Evolutionary conservation across 2,888 invertebrate genomes (phyloP).

Genomic region (Drosophila phalerata): DNA sequence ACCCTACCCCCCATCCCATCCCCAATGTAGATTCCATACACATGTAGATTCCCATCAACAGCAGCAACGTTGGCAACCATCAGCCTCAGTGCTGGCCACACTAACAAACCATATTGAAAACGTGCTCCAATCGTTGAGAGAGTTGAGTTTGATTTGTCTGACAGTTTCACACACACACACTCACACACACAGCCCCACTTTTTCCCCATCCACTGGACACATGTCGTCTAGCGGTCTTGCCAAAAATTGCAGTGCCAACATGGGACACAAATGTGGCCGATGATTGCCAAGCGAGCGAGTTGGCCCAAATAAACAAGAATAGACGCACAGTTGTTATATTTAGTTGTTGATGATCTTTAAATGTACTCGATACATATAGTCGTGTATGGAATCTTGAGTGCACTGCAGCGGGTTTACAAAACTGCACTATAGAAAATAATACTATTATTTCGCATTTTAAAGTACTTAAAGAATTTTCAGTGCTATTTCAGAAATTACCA

Average conservation of each 20-base stretch:
- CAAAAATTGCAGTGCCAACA: slow-evolving; percentile 46
- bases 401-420: background rate
- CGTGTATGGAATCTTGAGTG: background rate
- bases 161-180: slow-evolving; percentile 52
- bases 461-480: too few species aligned
- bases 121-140: slow-evolving; percentile 73
- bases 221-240: slow-evolving; percentile 22
- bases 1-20: background rate
- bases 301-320: slow-evolving; percentile 24
- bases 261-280: slow-evolving; percentile 57
- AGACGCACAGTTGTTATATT: slow-evolving; percentile 11
- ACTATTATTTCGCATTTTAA: too few species aligned
- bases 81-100: slow-evolving; percentile 55
- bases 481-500: too few species aligned
- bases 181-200: slow-evolving; percentile 2
- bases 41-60: background rate
- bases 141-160: slow-evolving; percentile 75
- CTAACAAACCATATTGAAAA: slow-evolving; percentile 79
- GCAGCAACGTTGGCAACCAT: slow-evolving; percentile 18
- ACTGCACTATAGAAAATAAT: too few species aligned
- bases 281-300: slow-evolving; percentile 40
- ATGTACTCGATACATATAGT: background rate
- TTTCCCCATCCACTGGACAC: background rate
- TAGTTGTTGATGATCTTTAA: slow-evolving; percentile 16
- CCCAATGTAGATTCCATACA: background rate